Evolutionary conservation across 2,888 invertebrate species (phyloP), one percentile per base, ranked within the genome.

Genomic region (Mythimna impura): DNA sequence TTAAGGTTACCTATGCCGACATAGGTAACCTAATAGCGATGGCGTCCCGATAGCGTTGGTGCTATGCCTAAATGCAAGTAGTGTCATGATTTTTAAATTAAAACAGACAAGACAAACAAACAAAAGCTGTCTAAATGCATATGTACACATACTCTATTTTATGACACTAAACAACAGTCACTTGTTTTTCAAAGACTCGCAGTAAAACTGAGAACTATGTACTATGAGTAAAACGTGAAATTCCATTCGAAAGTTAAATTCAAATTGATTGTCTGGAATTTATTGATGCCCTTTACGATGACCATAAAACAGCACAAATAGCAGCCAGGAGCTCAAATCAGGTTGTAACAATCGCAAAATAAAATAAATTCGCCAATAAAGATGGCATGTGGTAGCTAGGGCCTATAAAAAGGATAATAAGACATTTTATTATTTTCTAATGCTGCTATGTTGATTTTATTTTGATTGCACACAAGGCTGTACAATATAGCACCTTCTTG

Each of bases 191-290:
- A 62, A 22, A 60, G 40, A 34, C 14, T 6, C 4, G 55, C 66
- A 34, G 34, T 83, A 66, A 73, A 79, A 66, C 47, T 66, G 8
- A 60, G 60, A 67, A 62, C 65, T 62, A 62, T 66, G 34, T 17
- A 66, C 71, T 73, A 60, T 52, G 34, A 78, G 64, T 69, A 63
- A 73, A 67, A 73, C 50, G 61, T 70, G 62, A 71, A 81, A 73
- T 71, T 74, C 60, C 73, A 74, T 65, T 78, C 43, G 63, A 54
- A 78, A 71, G 61, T 66, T 72, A 79, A 73, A 73, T 78, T 47
- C 61, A 82, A 85, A 85, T 78, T 80, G 76, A 83, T 83, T 55
- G 76, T 76, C 69, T 75, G 78, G 78, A 81, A 86, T 86, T 87
- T 88, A 88, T 82, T 68, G 79, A 76, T 60, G 73, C 62, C 68